Evolutionary conservation across 2,113 vertebrate species (phyloP).

Genomic region (Mungos mungo): DNA sequence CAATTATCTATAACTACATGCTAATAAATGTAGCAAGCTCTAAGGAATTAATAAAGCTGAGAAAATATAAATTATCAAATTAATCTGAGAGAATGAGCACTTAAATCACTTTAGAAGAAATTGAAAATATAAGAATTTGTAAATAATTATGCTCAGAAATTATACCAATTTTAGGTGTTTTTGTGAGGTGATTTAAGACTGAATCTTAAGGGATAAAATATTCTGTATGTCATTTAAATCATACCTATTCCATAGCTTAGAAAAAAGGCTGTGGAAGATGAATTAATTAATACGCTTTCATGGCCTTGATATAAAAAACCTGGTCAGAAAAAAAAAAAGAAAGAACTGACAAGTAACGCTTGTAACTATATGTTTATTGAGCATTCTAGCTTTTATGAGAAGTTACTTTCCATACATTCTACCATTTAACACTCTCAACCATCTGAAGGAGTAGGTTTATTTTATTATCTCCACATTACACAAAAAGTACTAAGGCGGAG

Average conservation of each 20-base stretch:
- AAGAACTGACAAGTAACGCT: not conserved
- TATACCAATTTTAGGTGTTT: not conserved
- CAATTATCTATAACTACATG: not conserved
- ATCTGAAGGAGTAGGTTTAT: not conserved
- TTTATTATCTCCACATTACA: not conserved
- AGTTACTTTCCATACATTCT: not conserved
- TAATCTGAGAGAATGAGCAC: slow-evolving; percentile 11
- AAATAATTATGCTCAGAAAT: slow-evolving; percentile 41
- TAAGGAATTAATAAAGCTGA: slow-evolving; percentile 24
- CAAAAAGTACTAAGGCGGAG: not conserved
- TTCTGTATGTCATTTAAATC: not conserved
- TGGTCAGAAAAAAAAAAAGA: not conserved
- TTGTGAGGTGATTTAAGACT: not conserved
- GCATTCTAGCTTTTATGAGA: not conserved
- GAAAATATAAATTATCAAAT: slow-evolving; percentile 17
- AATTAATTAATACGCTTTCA: not conserved
- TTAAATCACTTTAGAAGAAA: slow-evolving; percentile 11
- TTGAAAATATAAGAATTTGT: slow-evolving; percentile 33
- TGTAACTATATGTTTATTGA: not conserved
- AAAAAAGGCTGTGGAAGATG: not conserved
- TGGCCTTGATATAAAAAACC: not conserved
- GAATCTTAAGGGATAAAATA: slow-evolving; percentile 9
- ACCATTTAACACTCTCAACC: not conserved
- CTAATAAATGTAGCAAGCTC: not conserved
- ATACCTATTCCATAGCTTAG: not conserved